These are phyloP conservation scores for Luehdorfia chinensis DNA, from an alignment of 1,140 invertebrate species.

Conservation along the genomic window DNA sequence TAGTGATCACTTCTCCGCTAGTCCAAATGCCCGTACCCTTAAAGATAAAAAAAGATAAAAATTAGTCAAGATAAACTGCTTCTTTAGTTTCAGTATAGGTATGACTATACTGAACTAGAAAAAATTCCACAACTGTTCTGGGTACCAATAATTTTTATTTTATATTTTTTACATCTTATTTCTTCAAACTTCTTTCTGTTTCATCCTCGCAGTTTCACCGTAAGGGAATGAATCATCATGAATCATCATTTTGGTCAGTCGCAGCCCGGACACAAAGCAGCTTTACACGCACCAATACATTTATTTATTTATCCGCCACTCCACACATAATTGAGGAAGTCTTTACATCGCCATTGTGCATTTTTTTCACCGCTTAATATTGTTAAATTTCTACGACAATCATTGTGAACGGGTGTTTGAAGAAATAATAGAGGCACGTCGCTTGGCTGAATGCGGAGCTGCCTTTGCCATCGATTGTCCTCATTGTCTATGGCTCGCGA, in stretches of 20 bases:
- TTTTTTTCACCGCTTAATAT: slow-evolving; percentile 34
- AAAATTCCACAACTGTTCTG: too few species aligned
- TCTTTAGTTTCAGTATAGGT: too few species aligned
- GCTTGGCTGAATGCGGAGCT: slow-evolving; percentile 21
- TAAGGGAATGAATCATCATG: neutral
- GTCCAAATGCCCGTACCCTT: too few species aligned
- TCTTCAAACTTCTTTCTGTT: too few species aligned
- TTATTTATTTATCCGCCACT: slow-evolving; percentile 39
- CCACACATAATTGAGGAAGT: slow-evolving; percentile 56
- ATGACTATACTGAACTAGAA: too few species aligned
- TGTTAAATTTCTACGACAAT: slow-evolving; percentile 37
- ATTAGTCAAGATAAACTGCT: too few species aligned
- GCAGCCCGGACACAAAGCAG: slow-evolving; percentile 5
- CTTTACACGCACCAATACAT: slow-evolving; percentile 30
- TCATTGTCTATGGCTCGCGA: slow-evolving; percentile 34
- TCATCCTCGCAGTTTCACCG: neutral
- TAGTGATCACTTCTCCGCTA: too few species aligned
- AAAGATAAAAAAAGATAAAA: too few species aligned
- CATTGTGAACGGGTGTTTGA: slow-evolving; percentile 29
- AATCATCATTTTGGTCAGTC: neutral
- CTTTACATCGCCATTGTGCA: slow-evolving; percentile 41
- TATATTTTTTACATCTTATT: too few species aligned
- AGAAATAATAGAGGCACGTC: slow-evolving; percentile 30
- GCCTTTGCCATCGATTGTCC: slow-evolving; percentile 30
- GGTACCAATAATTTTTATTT: too few species aligned